Evolutionary conservation across 2,888 invertebrate species (phyloP), one percentile per base, ranked within the genome.

Genomic region (Pheosia gnoma): DNA sequence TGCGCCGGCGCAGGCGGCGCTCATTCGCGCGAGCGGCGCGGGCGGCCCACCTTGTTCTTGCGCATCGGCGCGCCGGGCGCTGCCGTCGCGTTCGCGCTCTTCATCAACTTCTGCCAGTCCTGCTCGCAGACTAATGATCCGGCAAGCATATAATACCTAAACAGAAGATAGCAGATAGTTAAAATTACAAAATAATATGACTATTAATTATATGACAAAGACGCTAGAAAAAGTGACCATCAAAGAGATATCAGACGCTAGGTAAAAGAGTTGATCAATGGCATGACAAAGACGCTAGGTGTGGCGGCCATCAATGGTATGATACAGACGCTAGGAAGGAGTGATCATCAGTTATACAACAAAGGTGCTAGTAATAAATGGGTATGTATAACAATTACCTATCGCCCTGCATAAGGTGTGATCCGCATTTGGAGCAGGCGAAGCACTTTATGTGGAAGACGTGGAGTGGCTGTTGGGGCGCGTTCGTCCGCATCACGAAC

Each of bases 391-490:
- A 5, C 4, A 11, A 38, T 54, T 37, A 96, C 95, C 97, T 96
- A 95, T 98, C 98, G 81, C 98, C 98, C 81, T 97, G 96, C 91
- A 97, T 96, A 82, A 98, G 96, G 91, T 96, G 97, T 82, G 96
- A 95, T 81, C 97, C 96, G 91, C 98, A 98, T 91, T 98, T 98
- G 93, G 97, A 97, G 95, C 98, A 98, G 79, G 97, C 96, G 95
- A 98, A 98, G 94, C 98, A 98, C 94, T 98, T 98, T 94, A 98
- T 95, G 95, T 98, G 98, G 95, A 98, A 98, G 83, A 98, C 97
- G 91, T 96, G 96, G 73, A 95, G 94, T 43, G 92, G 92, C 82
- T 95, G 93, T 88, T 95, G 94, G 36, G 93, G 93, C 59, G 90
- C 92, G 75, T 95, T 96, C 81, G 96, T 96, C 90, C 97, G 95